Percentiles rank a stretch among this genome's conserved stretches.
These are phyloP conservation scores for Pterocles orientalis DNA, from an alignment of 2,113 vertebrate species.

Conservation along the genomic window DNA sequence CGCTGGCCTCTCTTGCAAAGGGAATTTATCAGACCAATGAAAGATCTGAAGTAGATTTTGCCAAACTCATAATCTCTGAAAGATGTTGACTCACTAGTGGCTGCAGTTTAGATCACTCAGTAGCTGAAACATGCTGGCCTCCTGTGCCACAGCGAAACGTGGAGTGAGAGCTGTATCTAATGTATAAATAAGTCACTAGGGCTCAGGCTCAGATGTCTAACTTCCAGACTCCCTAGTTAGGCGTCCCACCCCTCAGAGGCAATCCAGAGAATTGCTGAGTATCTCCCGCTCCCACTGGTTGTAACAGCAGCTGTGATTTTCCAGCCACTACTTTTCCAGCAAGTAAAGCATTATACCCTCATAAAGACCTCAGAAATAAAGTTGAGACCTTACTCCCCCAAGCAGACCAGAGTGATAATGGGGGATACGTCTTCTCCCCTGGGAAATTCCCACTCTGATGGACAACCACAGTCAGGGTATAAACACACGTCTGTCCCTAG, in stretches of 20 bases:
- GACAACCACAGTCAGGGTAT: background rate
- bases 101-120: background rate
- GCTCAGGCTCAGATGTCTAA: background rate
- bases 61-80: background rate
- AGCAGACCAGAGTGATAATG: accelerated
- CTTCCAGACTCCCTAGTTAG: background rate
- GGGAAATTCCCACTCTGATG: background rate
- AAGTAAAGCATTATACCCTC: background rate
- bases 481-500: background rate
- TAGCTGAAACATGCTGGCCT: background rate
- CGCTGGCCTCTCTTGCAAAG: background rate
- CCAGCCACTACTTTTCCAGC: background rate
- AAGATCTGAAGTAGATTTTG: background rate
- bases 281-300: background rate
- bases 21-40: background rate
- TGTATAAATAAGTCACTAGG: background rate
- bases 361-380: background rate
- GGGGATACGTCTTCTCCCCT: background rate
- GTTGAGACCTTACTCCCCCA: background rate
- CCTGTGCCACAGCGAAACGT: background rate
- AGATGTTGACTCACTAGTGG: background rate
- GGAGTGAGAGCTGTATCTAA: background rate
- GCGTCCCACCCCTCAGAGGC: background rate
- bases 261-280: background rate
- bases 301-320: background rate